Base-by-base conservation (phyloP, 1,140 invertebrate species). In the Kradibia gibbosae region DNA sequence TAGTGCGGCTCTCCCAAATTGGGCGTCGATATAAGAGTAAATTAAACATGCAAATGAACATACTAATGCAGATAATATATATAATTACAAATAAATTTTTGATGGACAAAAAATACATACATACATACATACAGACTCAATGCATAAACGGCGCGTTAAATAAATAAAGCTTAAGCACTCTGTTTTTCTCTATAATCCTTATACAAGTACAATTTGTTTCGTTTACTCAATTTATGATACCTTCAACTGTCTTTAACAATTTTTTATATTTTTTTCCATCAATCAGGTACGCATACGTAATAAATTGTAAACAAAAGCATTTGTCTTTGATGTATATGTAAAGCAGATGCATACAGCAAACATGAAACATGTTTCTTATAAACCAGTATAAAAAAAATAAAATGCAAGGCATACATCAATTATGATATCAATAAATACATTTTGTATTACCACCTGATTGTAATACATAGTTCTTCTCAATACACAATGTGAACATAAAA, bases 401-500 rank as follows among this genome's bases (percentile, higher is more conserved):
- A 82, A 77, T 82, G 67, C 25, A 50, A 82, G 81, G 81, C 62
- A 80, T 73, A 85, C 83, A 86, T 86, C 85, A 84, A 85, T 87
- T 88, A 85, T 85, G 85, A 87, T 89, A 88, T 84, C 78, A 39
- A 88, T 88, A 88, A 87, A 87, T 87, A 85, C 88, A 86, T 88
- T 87, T 88, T 87, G 86, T 88, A 88, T 89, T 89, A 88, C 86
- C 85, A 86, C 87, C 89, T 89, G 85, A 87, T 89, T 89, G 86
- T 88, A 89, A 88, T 87, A 83, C 79, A 85, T 80, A 81, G 86
- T 84, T 88, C 80, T 87, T 88, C 85, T 88, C 85, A 83, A 86
- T 80, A 85, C 86, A 85, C 88, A 86, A 87, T 86, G 83, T 87
- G 85, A 86, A 85, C 74, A 84, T 85, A 86, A 88, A 81, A 85